phyloP scores from a whole-genome alignment of 1,140 invertebrate genomes.

The Manduca sexta region DNA sequence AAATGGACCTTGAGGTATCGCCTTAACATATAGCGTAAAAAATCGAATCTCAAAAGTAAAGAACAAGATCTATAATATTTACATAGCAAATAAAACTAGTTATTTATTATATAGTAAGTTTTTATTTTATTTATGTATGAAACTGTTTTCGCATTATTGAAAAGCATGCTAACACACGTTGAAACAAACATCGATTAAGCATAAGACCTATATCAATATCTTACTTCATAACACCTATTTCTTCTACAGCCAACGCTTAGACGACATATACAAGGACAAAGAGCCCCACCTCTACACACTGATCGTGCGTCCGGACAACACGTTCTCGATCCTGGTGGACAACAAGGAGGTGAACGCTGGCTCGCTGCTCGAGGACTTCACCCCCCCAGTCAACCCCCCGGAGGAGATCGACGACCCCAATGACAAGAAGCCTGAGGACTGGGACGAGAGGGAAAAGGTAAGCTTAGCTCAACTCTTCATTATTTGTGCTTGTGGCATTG shows the following conservation, averaged over 20 bases:
- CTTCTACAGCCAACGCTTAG: slow-evolving; percentile 77
- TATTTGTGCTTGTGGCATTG: neutral
- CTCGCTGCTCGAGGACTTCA: slow-evolving; percentile 91
- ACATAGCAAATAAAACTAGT: too few species aligned
- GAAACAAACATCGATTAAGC: too few species aligned
- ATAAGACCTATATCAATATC: neutral
- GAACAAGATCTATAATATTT: too few species aligned
- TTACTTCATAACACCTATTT: neutral
- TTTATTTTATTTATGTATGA: too few species aligned
- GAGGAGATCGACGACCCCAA: slow-evolving; percentile 95
- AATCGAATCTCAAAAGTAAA: too few species aligned
- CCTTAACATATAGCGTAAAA: too few species aligned
- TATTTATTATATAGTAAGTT: too few species aligned
- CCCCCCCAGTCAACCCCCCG: slow-evolving; percentile 95
- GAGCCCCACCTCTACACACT: slow-evolving; percentile 96
- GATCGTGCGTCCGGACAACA: slow-evolving; percentile 91
- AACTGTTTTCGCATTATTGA: too few species aligned
- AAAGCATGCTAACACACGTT: too few species aligned
- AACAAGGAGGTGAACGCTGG: slow-evolving; percentile 89
- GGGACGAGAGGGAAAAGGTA: slow-evolving; percentile 96
- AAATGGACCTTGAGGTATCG: too few species aligned
- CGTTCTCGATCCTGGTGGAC: slow-evolving; percentile 81
- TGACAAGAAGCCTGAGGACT: slow-evolving; percentile 92
- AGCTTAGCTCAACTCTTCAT: neutral
- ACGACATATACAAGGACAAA: slow-evolving; percentile 95